Evolutionary conservation across 2,888 invertebrate genomes (phyloP), one percentile per base, ranked within the genome.

Genomic region (Argyra leucocephala): DNA sequence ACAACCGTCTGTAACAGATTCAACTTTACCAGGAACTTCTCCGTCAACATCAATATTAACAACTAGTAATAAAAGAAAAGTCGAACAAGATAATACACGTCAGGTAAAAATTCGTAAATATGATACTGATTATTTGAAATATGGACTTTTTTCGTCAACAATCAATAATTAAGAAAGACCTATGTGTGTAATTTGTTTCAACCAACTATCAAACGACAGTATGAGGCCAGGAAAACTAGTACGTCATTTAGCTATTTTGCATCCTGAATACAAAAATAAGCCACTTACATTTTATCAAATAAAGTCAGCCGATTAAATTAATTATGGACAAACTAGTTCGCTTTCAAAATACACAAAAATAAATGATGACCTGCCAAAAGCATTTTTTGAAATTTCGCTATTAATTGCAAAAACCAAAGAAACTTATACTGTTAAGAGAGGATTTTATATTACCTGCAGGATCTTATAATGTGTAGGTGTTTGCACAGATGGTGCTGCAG

Each of bases 401-500:
- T 59, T 59, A 23, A 59, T 59, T 15, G 59, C 59, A 59, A 59
- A 59, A 9, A 59, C 22, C 9, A 59, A 59, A 59, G 23, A 59
- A 23, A 22, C 59, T 59, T 59, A 23, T 59, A 59, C 59, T 22
- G 23, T 59, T 22, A n/a, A 15, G 59, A 59, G 59, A 59, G 9
- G 22, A 59, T 23, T 23, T 59, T 59, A 23, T 59, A 59, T 23
- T 59, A 59, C 59, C 59, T 15, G 59, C 59, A 59, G 59, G 23
- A 23, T 23, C 23, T 23, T 22, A 64, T 61, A 64, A 64, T 64
- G 59, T 26, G 64, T 59, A 37, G 57, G 57, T 21, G n/a, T 57
- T 57, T 57, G 57, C 57, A 23, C 57, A 23, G 64, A 64, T 48
- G 61, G 64, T 64, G 64, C 61, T 12, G 61, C 61, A 65, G 65